Conservation (phyloP, 2,113 vertebrate genomes). For the Casuarius casuarius region DNA sequence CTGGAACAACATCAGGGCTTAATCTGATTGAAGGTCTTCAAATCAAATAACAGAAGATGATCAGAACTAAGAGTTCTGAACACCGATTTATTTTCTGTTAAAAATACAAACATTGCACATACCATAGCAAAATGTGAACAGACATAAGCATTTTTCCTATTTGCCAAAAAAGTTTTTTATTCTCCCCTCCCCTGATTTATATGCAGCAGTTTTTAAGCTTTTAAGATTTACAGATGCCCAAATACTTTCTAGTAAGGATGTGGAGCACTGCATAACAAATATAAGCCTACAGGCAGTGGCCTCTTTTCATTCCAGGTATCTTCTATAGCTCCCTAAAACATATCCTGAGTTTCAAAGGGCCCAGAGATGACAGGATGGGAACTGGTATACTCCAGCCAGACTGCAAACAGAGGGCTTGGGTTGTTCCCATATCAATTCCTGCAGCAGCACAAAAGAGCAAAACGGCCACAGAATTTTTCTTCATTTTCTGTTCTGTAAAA, state of each 20-base stretch:
- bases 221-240: not conserved
- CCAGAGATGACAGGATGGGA: not conserved
- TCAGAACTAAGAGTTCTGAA: not conserved
- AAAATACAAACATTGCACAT: not conserved
- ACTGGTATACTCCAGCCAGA: accelerated
- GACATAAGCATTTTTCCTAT: not conserved
- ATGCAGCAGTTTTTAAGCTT: not conserved
- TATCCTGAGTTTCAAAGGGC: accelerated
- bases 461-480: not conserved
- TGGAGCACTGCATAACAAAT: not conserved
- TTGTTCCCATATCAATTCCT: not conserved
- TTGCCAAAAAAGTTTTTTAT: not conserved
- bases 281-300: not conserved
- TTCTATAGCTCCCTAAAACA: not conserved
- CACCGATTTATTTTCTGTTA: not conserved
- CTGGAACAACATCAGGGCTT: not conserved
- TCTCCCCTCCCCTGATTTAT: not conserved
- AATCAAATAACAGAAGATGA: not conserved
- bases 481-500: not conserved
- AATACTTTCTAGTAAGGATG: not conserved
- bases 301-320: not conserved
- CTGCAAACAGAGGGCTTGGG: not conserved
- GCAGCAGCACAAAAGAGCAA: not conserved
- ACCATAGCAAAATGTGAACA: not conserved
- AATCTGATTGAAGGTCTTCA: not conserved